A percentile compares a stretch with the other conserved stretches of the same genome.
Conservation (phyloP, 2,797 vertebrate species). For the Pteronotus mesoamericanus region DNA sequence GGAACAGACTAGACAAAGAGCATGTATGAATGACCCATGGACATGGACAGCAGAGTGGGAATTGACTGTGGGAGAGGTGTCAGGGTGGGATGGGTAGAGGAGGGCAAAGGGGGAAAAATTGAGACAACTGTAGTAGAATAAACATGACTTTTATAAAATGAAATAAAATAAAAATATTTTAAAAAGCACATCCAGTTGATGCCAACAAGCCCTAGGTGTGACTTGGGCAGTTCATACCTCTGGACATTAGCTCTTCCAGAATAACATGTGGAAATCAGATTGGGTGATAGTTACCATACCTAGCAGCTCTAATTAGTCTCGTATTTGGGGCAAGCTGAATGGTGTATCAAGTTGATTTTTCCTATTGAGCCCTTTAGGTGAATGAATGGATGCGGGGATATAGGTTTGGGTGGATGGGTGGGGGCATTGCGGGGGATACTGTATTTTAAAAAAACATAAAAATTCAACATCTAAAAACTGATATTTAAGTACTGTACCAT, state of each 20-base stretch:
- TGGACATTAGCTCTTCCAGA: neutral
- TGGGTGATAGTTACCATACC: neutral
- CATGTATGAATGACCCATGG: no score
- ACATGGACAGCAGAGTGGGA: no score
- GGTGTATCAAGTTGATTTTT: neutral
- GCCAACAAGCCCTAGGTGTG: no score
- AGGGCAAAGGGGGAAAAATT: no score
- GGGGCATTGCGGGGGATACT: no score
- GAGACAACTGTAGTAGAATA: no score
- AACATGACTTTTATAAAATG: no score
- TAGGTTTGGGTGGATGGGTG: neutral
- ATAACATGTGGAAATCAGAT: neutral
- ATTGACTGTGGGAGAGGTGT: no score
- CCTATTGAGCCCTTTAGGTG: neutral
- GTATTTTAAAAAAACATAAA: constrained; percentile 36
- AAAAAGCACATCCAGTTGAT: no score
- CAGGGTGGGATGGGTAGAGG: no score
- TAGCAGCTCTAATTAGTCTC: neutral
- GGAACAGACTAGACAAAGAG: no score
- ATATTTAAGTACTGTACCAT: constrained; percentile 83
- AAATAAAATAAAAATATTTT: no score
- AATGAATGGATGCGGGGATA: neutral
- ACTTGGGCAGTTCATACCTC: neutral
- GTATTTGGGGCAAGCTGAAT: neutral
- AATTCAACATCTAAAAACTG: constrained; percentile 4